These are phyloP conservation scores for Sinocyclocheilus anshuiensis DNA, from an alignment of 2,113 vertebrate genomes.

Conservation along the genomic window DNA sequence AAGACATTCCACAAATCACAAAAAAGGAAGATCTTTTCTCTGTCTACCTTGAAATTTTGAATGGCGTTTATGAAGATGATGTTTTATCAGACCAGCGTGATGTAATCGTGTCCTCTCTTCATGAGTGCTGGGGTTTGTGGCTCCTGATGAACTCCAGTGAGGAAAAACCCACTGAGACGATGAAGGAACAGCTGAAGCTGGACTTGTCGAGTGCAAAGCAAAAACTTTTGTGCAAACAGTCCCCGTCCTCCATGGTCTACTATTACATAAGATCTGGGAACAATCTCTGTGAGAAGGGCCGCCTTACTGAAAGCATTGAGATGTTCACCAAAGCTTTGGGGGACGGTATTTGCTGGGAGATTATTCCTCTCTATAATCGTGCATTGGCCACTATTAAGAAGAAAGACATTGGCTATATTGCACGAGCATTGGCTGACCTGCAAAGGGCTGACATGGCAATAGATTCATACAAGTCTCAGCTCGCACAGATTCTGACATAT, in stretches of 20 bases:
- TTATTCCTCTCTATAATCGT: conserved; percentile 67
- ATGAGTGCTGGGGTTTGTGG: conserved; percentile 72
- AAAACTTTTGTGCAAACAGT: conserved; percentile 44
- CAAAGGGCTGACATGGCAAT: conserved; percentile 57
- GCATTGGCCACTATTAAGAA: conserved; percentile 58
- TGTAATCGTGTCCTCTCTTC: conserved; percentile 60
- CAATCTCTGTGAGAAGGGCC: conserved; percentile 22
- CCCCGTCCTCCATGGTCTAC: conserved; percentile 62
- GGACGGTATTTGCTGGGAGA: conserved; percentile 57
- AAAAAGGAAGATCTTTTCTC: conserved; percentile 62
- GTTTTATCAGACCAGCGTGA: conserved; percentile 26
- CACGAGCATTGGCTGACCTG: conserved; percentile 61
- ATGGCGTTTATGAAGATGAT: conserved; percentile 38
- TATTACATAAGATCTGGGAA: conserved; percentile 64
- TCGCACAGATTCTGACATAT: neutral
- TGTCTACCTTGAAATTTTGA: conserved; percentile 48
- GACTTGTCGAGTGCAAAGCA: conserved; percentile 47
- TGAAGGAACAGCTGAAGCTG: conserved; percentile 25
- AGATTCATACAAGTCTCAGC: conserved; percentile 35
- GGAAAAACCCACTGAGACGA: neutral
- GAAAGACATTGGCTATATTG: conserved; percentile 39
- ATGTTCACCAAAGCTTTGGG: conserved; percentile 66
- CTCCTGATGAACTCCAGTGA: conserved; percentile 55
- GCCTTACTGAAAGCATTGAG: conserved; percentile 48
- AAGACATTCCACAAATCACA: conserved; percentile 52